These are phyloP conservation scores for Merluccius polli DNA, from an alignment of 2,797 vertebrate genomes.

Conservation along the genomic window DNA sequence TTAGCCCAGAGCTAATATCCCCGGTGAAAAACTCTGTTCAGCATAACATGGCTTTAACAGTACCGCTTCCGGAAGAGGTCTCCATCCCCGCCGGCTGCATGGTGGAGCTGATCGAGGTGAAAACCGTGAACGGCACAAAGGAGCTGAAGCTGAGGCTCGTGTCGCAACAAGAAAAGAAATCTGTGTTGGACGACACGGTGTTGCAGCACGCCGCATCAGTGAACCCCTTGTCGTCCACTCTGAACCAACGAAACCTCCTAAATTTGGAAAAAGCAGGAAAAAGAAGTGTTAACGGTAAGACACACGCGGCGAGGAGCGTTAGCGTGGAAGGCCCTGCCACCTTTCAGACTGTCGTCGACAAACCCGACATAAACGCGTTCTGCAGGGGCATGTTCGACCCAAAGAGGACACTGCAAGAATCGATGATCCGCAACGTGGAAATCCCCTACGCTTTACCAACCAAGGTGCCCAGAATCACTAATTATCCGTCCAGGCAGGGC, in stretches of 20 bases:
- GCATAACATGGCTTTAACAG: conserved; percentile 84
- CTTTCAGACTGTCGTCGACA: conserved; percentile 22
- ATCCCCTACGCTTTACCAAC: conserved; percentile 28
- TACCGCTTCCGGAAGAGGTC: conserved; percentile 86
- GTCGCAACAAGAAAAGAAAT: conserved; percentile 62
- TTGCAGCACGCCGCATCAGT: conserved; percentile 32
- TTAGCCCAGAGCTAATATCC: conserved; percentile 78
- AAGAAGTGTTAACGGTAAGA: conserved; percentile 43
- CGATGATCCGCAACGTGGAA: conserved; percentile 44
- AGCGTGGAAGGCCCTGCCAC: conserved; percentile 32
- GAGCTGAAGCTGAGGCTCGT: conserved; percentile 86
- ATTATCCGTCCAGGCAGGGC: conserved; percentile 32
- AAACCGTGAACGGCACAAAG: conserved; percentile 85
- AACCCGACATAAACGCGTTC: conserved; percentile 22
- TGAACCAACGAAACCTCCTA: conserved; percentile 41
- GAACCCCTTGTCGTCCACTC: conserved; percentile 54
- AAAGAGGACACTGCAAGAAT: conserved; percentile 51
- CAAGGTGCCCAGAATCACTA: conserved; percentile 46
- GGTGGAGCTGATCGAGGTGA: conserved; percentile 89
- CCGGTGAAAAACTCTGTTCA: conserved; percentile 78
- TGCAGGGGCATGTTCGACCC: conserved; percentile 39
- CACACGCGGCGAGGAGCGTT: conserved; percentile 32
- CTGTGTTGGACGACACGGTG: conserved; percentile 48
- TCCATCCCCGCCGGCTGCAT: conserved; percentile 88
- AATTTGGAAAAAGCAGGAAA: conserved; percentile 34